Evolutionary conservation across 2,797 vertebrate species (phyloP).

Genomic region (Manis pentadactyla): DNA sequence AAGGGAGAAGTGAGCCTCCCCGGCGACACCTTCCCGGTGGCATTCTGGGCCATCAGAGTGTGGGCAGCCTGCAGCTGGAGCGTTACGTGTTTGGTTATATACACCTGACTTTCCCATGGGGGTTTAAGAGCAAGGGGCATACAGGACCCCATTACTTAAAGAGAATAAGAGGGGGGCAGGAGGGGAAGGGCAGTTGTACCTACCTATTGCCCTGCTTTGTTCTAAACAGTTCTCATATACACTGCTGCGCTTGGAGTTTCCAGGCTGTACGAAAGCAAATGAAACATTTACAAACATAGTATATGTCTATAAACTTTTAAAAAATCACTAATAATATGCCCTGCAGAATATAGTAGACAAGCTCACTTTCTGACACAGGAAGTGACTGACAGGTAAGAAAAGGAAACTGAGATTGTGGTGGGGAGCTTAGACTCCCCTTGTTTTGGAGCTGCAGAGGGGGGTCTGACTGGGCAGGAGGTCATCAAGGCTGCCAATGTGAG

Average conservation of each 20-base stretch:
- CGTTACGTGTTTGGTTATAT: background rate
- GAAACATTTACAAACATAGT: slow-evolving; percentile 14
- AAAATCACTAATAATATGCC: background rate
- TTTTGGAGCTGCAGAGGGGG: background rate
- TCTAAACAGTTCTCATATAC: slow-evolving; percentile 93
- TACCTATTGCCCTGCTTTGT: slow-evolving; percentile 84
- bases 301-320: slow-evolving; percentile 28
- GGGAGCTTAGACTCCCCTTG: background rate
- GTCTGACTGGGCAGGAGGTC: background rate
- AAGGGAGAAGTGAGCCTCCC: slow-evolving; percentile 56
- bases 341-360: background rate
- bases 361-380: background rate
- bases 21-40: background rate
- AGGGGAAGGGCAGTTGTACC: slow-evolving; percentile 42
- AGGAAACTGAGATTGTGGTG: background rate
- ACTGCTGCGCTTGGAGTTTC: slow-evolving; percentile 84
- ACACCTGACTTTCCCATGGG: background rate
- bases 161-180: background rate
- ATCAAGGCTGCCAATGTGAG: background rate
- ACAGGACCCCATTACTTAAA: background rate
- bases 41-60: slow-evolving; percentile 12
- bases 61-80: slow-evolving; percentile 27
- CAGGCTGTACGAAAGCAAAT: slow-evolving; percentile 86
- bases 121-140: background rate
- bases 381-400: background rate